Conservation (phyloP, 2,888 invertebrate genomes). For the Noctua comes region DNA sequence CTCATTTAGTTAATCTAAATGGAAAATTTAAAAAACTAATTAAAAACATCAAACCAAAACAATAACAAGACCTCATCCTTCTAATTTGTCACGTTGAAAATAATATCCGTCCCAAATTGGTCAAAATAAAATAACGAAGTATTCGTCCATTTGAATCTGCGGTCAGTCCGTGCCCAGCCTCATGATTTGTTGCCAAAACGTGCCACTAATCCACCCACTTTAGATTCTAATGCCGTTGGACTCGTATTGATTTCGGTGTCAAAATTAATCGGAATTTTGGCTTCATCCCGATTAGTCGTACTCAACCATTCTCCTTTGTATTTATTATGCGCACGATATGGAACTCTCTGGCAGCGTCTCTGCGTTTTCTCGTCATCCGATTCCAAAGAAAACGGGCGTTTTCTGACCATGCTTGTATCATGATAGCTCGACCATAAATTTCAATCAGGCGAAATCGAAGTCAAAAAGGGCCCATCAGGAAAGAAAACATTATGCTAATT, state of each 20-base stretch:
- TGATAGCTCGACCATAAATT: neutral
- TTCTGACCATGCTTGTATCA: neutral
- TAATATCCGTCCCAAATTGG: conserved; percentile 27
- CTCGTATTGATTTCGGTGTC: conserved; percentile 32
- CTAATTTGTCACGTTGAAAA: conserved; percentile 19
- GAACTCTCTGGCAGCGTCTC: neutral
- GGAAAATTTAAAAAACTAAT: neutral
- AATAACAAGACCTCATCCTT: neutral
- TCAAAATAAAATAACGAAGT: conserved; percentile 22
- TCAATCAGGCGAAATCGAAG: neutral
- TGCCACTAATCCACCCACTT: conserved; percentile 35
- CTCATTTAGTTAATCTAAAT: neutral
- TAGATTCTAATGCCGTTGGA: conserved; percentile 28
- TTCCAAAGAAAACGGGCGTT: neutral
- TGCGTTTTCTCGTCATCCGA: neutral
- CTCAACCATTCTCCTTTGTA: neutral
- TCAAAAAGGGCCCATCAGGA: neutral
- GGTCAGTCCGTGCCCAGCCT: conserved; percentile 42
- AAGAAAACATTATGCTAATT: neutral
- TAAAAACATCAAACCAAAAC: neutral
- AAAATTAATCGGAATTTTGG: conserved; percentile 33
- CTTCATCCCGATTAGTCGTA: neutral
- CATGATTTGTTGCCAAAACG: conserved; percentile 36
- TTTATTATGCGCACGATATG: neutral
- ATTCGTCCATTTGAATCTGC: conserved; percentile 1